Evolutionary conservation across 1,140 invertebrate species (phyloP), one percentile per base, ranked within the genome.

Genomic region (Zaprionus ghesquierei): DNA sequence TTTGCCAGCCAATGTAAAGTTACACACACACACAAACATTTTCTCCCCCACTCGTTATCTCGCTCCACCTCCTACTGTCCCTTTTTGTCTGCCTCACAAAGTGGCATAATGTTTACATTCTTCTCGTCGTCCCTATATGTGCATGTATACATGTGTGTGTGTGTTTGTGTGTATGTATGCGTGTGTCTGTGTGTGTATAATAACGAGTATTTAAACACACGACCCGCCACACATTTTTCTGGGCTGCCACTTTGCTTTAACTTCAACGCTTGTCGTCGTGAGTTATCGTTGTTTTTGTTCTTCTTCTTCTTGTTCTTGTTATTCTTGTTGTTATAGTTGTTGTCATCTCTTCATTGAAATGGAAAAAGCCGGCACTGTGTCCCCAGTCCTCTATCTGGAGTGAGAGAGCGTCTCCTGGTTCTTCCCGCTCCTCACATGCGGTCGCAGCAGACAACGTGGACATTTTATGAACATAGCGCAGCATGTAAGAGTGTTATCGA

Each of bases 231-330:
- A 51, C 38, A 64, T 31, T 64, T 64, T 50, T 64, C 53, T 56
- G 41, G 15, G 18, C 73, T 62, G 78, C 75, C 78, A 81, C 63
- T 81, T 69, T 58, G 53, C 50, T 69, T 81, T 81, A 80, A 64
- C 54, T 66, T 75, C 71, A 75, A 50, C 59, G 65, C 60, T 66
- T 79, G 76, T 79, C 77, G 65, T 50, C 70, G 59, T 69, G 53
- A 54, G 55, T 60, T 46, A 41, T 69, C 53, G 55, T 58, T 61
- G 60, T 56, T 77, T 50, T 73, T 62, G 49, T 72, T 63, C 22
- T 61, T 80, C 25, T 31, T 76, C 49, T n/a, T 31, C 29, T 29
- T 9, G n/a, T n/a, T 29, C 6, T 29, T 29, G 27, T 9, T 44
- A 12, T 44, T 13, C 12, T 4, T 27, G 13, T 59, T 22, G 35